Evolutionary conservation across 2,888 invertebrate species (phyloP).

Genomic region (Allophyes oxyacanthae): DNA sequence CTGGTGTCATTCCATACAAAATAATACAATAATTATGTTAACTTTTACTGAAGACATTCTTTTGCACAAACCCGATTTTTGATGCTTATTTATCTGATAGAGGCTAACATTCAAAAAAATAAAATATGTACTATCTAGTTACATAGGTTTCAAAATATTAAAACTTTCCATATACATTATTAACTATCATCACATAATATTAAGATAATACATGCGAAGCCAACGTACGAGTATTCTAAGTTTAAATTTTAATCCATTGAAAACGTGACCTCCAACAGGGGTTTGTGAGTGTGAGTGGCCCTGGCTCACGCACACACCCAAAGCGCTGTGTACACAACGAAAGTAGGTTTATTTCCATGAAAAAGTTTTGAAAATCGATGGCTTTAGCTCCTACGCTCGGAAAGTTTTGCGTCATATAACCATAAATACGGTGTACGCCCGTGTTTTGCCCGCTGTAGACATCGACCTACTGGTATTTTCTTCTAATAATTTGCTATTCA

Average conservation of each 20-base stretch:
- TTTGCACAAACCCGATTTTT: too few species aligned
- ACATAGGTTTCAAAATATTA: background rate
- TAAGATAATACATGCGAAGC: conserved; percentile 21
- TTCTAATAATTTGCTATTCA: conserved; percentile 73
- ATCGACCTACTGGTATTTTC: conserved; percentile 71
- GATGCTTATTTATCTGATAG: too few species aligned
- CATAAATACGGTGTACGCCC: conserved; percentile 84
- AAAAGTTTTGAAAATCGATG: conserved; percentile 90
- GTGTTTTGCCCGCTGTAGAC: conserved; percentile 83
- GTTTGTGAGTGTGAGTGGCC: conserved; percentile 69
- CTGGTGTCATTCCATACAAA: too few species aligned
- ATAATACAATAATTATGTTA: too few species aligned
- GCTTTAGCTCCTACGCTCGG: conserved; percentile 87
- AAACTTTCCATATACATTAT: conserved; percentile 17
- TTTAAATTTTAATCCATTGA: conserved; percentile 60
- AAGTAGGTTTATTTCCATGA: conserved; percentile 90
- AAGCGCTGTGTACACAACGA: conserved; percentile 78
- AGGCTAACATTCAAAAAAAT: too few species aligned
- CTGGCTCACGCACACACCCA: conserved; percentile 72
- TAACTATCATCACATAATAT: conserved; percentile 17
- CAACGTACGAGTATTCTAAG: conserved; percentile 38
- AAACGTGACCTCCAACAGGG: conserved; percentile 77
- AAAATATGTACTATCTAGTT: too few species aligned
- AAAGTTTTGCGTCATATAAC: conserved; percentile 88
- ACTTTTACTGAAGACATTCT: too few species aligned